phyloP scores from a whole-genome alignment of 2,797 vertebrate species.

The Neoniphon sammara region DNA sequence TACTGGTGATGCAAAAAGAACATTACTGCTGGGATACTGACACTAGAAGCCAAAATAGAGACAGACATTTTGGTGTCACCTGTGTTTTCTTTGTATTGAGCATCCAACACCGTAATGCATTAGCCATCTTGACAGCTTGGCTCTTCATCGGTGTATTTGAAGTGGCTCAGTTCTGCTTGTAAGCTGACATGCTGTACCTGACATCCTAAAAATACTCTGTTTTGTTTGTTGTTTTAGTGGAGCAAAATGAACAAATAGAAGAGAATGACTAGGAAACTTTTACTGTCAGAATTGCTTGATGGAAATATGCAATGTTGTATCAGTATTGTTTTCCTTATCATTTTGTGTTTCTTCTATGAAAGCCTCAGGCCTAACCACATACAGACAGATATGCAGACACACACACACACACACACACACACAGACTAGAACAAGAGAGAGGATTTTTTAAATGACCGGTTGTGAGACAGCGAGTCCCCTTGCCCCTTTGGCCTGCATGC shows the following conservation, averaged over 20 bases:
- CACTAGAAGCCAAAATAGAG: background rate
- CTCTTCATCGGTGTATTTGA: conserved; percentile 23
- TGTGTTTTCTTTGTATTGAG: conserved; percentile 16
- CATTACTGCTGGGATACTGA: background rate
- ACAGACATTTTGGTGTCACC: conserved; percentile 21
- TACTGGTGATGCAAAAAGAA: background rate
- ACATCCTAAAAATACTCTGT: conserved; percentile 2
- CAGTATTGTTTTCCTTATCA: conserved; percentile 9
- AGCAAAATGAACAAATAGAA: conserved; percentile 21
- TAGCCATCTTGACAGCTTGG: conserved; percentile 28
- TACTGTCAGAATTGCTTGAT: conserved; percentile 9
- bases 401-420: background rate
- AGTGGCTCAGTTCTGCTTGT: conserved; percentile 18
- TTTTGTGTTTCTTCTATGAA: conserved; percentile 31
- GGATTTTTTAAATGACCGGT: conserved; percentile 20
- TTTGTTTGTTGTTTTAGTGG: conserved; percentile 24
- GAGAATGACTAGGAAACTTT: background rate
- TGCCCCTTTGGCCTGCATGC: conserved; percentile 59
- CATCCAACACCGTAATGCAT: background rate
- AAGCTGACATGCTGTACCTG: conserved; percentile 11
- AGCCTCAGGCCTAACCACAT: conserved; percentile 19
- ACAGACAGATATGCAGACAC: background rate
- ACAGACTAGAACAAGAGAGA: conserved; percentile 37
- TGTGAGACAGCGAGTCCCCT: conserved; percentile 49
- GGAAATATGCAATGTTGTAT: conserved; percentile 2